These are phyloP conservation scores for Agrochola lota DNA, from an alignment of 2,888 invertebrate genomes.

Conservation along the genomic window DNA sequence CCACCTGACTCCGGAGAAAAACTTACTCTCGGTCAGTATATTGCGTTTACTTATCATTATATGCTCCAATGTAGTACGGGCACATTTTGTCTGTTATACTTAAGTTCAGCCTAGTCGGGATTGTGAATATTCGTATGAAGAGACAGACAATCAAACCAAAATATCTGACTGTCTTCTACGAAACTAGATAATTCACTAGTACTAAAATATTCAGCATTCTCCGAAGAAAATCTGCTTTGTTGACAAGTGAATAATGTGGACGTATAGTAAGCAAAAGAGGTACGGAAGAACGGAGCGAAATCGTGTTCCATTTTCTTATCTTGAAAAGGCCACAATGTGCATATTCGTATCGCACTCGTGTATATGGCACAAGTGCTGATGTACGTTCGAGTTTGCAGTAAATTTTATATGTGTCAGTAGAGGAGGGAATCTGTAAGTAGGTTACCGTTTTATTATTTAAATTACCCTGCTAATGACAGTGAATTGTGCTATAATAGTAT, in stretches of 20 bases:
- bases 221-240: conserved; percentile 56
- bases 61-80: not conserved
- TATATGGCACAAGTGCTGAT: conserved; percentile 55
- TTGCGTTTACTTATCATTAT: not conserved
- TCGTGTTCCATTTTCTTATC: conserved; percentile 68
- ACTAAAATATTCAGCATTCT: conserved; percentile 39
- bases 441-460: conserved; percentile 43
- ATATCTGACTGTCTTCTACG: not conserved
- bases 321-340: conserved; percentile 65
- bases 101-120: not conserved
- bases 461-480: conserved; percentile 13
- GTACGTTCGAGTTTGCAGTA: conserved; percentile 58
- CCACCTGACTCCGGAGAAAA: conserved; percentile 99
- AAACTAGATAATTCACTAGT: conserved; percentile 34
- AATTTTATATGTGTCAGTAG: conserved; percentile 54
- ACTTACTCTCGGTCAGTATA: conserved; percentile 96
- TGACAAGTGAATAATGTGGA: conserved; percentile 62
- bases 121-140: not conserved
- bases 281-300: conserved; percentile 65
- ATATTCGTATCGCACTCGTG: conserved; percentile 57
- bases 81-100: not conserved
- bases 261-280: conserved; percentile 55
- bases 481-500: not conserved
- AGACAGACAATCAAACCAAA: conserved; percentile 8
- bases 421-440: conserved; percentile 37